These are phyloP conservation scores for Sinocyclocheilus grahami DNA, from an alignment of 2,113 vertebrate species.

Conservation along the genomic window DNA sequence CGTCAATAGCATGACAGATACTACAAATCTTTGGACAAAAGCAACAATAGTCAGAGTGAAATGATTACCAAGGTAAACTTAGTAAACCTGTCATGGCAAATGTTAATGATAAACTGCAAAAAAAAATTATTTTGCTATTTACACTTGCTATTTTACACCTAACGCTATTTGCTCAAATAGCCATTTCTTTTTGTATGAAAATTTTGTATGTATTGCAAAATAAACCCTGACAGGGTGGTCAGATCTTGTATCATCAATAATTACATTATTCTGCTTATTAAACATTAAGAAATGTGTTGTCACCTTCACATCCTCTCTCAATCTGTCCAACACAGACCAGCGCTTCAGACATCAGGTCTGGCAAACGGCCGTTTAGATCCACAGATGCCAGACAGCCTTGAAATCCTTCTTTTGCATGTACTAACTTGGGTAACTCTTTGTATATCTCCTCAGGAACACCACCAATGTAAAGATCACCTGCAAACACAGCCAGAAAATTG, in stretches of 20 bases:
- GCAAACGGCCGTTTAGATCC: slow-evolving; percentile 93
- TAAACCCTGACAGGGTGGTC: background rate
- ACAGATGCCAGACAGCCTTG: slow-evolving; percentile 95
- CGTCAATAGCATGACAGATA: background rate
- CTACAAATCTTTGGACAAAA: background rate
- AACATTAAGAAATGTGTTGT: slow-evolving; percentile 27
- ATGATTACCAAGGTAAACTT: background rate
- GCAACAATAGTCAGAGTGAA: background rate
- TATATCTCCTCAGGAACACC: slow-evolving; percentile 94
- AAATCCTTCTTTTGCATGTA: slow-evolving; percentile 94
- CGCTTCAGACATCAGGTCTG: slow-evolving; percentile 93
- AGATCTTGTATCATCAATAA: background rate
- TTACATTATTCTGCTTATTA: background rate
- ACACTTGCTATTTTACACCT: no score
- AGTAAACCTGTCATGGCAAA: background rate
- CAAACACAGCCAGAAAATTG: background rate
- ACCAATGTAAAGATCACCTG: slow-evolving; percentile 92
- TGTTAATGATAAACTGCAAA: no score
- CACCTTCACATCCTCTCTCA: slow-evolving; percentile 97
- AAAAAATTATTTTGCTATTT: no score
- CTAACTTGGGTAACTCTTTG: slow-evolving; percentile 92
- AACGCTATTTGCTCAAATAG: no score
- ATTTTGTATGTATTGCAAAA: no score
- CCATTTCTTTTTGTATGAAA: no score
- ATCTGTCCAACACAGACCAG: slow-evolving; percentile 94